Evolutionary conservation across 2,888 invertebrate species (phyloP).

Genomic region (Camptogramma bilineatum): DNA sequence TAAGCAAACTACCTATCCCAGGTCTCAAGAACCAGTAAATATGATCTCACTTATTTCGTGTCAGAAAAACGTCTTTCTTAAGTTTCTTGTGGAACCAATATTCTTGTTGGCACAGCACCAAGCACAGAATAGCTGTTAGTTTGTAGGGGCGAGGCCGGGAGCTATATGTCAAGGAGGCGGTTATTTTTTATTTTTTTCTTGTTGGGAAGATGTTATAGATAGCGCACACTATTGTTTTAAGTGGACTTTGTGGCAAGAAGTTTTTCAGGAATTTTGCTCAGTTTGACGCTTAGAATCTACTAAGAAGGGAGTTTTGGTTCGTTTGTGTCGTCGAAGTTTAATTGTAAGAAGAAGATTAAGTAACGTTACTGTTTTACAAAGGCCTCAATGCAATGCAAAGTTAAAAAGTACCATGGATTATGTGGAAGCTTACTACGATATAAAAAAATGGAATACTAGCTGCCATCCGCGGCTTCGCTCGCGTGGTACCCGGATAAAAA

Average conservation of each 20-base stretch:
- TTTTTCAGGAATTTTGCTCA: background rate
- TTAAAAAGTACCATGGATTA: too few species aligned
- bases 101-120: conserved; percentile 49
- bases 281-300: background rate
- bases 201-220: conserved; percentile 24
- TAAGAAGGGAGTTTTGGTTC: too few species aligned
- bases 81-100: conserved; percentile 45
- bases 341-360: too few species aligned
- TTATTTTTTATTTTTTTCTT: conserved; percentile 29
- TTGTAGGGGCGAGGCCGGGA: conserved; percentile 22
- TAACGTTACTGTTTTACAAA: too few species aligned
- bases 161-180: conserved; percentile 37
- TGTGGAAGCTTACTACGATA: too few species aligned
- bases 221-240: conserved; percentile 16
- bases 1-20: conserved; percentile 6
- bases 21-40: background rate
- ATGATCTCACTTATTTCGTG: conserved; percentile 36
- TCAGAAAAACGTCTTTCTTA: conserved; percentile 40
- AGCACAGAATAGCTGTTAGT: conserved; percentile 39
- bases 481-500: too few species aligned
- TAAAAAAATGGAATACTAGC: too few species aligned
- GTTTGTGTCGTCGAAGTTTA: too few species aligned
- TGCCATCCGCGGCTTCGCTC: too few species aligned
- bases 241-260: background rate
- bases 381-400: too few species aligned